Evolutionary conservation across 35 echinoderm and acorn worm genomes (phyloP), one percentile per base, ranked within the genome.

Genomic region (Strongylocentrotus purpuratus): DNA sequence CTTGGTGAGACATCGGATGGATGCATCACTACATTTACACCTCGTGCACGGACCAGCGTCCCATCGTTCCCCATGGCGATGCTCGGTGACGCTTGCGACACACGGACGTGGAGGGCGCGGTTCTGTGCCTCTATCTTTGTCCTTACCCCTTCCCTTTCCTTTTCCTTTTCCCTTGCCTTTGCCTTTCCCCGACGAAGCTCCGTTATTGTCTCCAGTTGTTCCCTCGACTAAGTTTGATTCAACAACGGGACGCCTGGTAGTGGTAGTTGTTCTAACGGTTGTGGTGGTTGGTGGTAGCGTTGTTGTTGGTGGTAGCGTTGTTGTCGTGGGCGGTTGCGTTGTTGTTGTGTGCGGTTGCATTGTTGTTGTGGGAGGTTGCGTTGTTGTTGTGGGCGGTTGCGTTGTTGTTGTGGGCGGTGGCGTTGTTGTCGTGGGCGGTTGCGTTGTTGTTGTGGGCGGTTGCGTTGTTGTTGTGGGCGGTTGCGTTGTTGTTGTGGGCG

Each of bases 1-100:
- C 91, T 58, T 93, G 91, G 58, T 93, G 91, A 93, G 9, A 58
- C 91, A 93, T 6, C 91, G 91, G 5, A 93, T 93, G n/a, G 18
- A 15, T 2, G 91, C 91, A n/a, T 93, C 91, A 15, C 48, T 93
- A 28, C 91, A 93, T 46, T 48, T 33, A 31, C 91, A 93, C 18
- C 5, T 31, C 18, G 91, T 93, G 28, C 91, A 93, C 14, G 91
- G 91, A 58, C n/a, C 91, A 4, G 46, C 9, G 18, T 25, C 10
- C 91, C 91, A 93, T 50, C 46, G 15, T 58, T 93, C 15, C 45
- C 45, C 48, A 58, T 93, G 91, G 10, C 48, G 2, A 13, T 93
- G 31, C 31, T 58, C 18, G 50, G 91, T 28, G 46, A 13, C 28
- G 48, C 91, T 47, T 31, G 91, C 58, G n/a, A 93, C 45, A 28